phyloP scores from a whole-genome alignment of 2,797 vertebrate species.

The Lycodopsis pacificus region DNA sequence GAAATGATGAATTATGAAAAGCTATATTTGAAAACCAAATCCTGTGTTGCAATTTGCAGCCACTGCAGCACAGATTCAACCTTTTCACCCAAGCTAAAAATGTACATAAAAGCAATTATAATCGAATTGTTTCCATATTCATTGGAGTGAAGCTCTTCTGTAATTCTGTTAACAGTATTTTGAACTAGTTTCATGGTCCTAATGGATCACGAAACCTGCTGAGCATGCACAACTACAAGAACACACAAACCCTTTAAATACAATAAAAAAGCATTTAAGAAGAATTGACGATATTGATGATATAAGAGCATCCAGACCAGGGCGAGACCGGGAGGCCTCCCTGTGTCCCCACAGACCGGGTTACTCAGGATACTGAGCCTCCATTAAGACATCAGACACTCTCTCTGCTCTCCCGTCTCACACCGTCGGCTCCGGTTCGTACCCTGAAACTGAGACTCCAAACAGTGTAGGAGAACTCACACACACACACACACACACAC shows the following conservation, averaged over 20 bases:
- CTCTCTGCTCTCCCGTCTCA: constrained; percentile 65
- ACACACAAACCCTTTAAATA: background rate
- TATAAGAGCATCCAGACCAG: constrained; percentile 33
- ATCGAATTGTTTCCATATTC: background rate
- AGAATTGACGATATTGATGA: background rate
- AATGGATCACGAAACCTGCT: constrained; percentile 1
- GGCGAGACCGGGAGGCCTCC: constrained; percentile 51
- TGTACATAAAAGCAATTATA: background rate
- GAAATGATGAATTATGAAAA: background rate
- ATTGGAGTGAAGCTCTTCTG: background rate
- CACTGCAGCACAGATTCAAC: background rate
- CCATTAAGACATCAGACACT: constrained; percentile 78
- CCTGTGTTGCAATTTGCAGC: background rate
- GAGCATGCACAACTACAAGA: background rate
- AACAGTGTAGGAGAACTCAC: constrained; percentile 32
- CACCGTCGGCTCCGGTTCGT: constrained; percentile 73
- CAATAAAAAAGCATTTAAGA: constrained; percentile 11
- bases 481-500: constrained; percentile 24
- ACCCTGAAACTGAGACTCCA: constrained; percentile 71
- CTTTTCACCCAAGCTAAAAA: background rate
- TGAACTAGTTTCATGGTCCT: background rate
- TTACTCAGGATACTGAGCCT: constrained; percentile 66
- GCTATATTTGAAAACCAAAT: background rate
- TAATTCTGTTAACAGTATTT: background rate
- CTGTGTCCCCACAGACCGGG: constrained; percentile 62